phyloP scores from a whole-genome alignment of 1,140 invertebrate species.

The Aphis craccivora region DNA sequence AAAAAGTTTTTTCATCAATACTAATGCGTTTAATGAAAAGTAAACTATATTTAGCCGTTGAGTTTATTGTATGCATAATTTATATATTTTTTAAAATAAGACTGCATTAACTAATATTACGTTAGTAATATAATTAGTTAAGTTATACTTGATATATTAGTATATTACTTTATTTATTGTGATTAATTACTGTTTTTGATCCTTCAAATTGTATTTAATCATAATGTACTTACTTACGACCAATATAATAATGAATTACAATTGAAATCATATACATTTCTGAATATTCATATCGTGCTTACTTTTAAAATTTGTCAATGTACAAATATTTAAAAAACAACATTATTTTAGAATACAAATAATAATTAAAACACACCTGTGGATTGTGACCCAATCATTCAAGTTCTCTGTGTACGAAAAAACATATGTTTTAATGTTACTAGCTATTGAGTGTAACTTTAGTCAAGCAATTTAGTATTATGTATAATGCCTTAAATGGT shows the following conservation, averaged over 20 bases:
- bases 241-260: not conserved
- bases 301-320: not conserved
- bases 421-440: slow-evolving; percentile 15
- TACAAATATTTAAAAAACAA: slow-evolving; percentile 14
- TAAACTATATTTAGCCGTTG: too few species aligned
- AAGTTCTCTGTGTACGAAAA: not conserved
- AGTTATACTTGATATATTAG: not conserved
- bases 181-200: not conserved
- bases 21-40: too few species aligned
- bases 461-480: not conserved
- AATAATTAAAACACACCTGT: slow-evolving; percentile 25
- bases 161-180: not conserved
- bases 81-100: not conserved
- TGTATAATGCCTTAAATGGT: not conserved
- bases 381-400: not conserved
- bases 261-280: not conserved
- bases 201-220: not conserved
- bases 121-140: not conserved
- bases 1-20: too few species aligned
- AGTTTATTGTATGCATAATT: not conserved
- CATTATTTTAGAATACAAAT: slow-evolving; percentile 20
- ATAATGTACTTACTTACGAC: not conserved
- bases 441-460: not conserved
- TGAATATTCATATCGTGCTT: not conserved
- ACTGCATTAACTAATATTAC: not conserved